Percentiles rank a stretch among this genome's conserved stretches.
These are phyloP conservation scores for Brachionus rotundiformis DNA, from an alignment of 1,140 invertebrate genomes.

Conservation along the genomic window DNA sequence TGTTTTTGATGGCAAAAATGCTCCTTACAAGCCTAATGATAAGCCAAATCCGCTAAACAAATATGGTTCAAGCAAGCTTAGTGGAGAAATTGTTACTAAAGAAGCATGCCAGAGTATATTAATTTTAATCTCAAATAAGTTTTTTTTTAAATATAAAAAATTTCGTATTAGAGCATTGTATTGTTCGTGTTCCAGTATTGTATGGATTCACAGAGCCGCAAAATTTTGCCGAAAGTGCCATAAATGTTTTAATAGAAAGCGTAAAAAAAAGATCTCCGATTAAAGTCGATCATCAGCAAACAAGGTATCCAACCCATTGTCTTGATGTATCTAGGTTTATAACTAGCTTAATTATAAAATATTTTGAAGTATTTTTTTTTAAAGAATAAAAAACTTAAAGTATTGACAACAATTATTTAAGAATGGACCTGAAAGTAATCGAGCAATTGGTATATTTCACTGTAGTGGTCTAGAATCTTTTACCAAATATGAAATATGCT, in stretches of 20 bases:
- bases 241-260: slow-evolving; percentile 65
- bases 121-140: background rate
- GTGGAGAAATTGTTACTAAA: slow-evolving; percentile 65
- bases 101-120: slow-evolving; percentile 31
- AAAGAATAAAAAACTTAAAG: too few relatives aligned
- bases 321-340: slow-evolving; percentile 64
- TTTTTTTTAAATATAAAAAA: background rate
- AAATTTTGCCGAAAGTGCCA: slow-evolving; percentile 66
- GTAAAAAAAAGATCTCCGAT: slow-evolving; percentile 52
- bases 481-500: slow-evolving; percentile 68
- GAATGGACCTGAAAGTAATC: background rate
- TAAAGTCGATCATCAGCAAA: slow-evolving; percentile 54
- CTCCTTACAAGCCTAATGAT: slow-evolving; percentile 65
- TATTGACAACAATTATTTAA: too few relatives aligned
- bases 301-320: slow-evolving; percentile 65
- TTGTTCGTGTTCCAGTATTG: slow-evolving; percentile 67
- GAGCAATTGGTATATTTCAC: slow-evolving; percentile 64
- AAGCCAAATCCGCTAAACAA: slow-evolving; percentile 66
- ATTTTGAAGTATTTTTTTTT: slow-evolving; percentile 7
- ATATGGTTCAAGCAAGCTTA: slow-evolving; percentile 67
- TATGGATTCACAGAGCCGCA: slow-evolving; percentile 64
- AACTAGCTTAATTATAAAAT: background rate
- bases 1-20: slow-evolving; percentile 68
- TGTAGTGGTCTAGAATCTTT: slow-evolving; percentile 67
- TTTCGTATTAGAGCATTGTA: slow-evolving; percentile 54